Percentiles rank a stretch among this genome's conserved stretches.
Conservation (phyloP, 2,797 vertebrate species). For the Cyclopterus lumpus region DNA sequence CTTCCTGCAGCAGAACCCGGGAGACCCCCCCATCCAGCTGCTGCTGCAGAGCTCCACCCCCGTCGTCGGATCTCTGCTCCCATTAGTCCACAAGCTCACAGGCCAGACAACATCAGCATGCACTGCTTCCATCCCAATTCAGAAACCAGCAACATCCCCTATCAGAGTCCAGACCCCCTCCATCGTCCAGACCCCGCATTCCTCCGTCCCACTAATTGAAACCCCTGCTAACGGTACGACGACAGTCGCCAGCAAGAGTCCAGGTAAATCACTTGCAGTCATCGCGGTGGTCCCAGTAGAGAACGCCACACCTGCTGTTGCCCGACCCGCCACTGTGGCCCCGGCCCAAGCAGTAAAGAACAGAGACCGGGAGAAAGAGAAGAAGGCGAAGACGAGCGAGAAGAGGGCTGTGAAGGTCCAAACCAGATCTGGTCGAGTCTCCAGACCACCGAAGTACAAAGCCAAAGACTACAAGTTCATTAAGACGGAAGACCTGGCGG, state of each 20-base stretch:
- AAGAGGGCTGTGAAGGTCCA: conserved; percentile 90
- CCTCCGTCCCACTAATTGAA: conserved; percentile 39
- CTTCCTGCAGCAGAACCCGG: conserved; percentile 82
- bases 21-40: conserved; percentile 84
- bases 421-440: conserved; percentile 93
- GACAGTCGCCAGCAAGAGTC: not conserved
- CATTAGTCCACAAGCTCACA: conserved; percentile 74
- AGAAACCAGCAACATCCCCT: conserved; percentile 40
- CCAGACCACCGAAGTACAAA: conserved; percentile 94
- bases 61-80: conserved; percentile 75
- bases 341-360: conserved; percentile 24
- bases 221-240: not conserved
- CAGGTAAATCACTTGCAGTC: conserved; percentile 29
- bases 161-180: conserved; percentile 38
- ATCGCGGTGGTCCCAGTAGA: not conserved
- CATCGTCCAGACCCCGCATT: conserved; percentile 7
- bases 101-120: conserved; percentile 14
- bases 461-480: conserved; percentile 98
- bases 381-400: conserved; percentile 80
- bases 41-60: conserved; percentile 84
- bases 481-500: conserved; percentile 92
- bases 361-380: conserved; percentile 59
- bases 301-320: conserved; percentile 12
- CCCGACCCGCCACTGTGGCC: not conserved
- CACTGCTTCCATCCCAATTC: not conserved